Conservation (phyloP, 2,113 vertebrate genomes). For the Phaethornis superciliosus region DNA sequence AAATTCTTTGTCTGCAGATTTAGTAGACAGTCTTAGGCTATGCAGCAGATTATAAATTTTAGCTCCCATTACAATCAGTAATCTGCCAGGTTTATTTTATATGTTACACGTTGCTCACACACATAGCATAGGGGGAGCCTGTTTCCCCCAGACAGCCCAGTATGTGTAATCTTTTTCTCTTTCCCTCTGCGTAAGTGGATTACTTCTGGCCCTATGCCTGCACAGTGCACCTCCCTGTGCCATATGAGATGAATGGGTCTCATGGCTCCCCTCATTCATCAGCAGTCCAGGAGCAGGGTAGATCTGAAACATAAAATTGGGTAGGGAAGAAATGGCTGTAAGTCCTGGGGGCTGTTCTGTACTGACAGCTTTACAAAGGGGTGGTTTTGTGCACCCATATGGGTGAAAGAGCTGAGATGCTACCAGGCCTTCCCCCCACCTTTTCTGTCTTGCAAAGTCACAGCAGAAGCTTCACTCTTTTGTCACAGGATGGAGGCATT, state of each 20-base stretch:
- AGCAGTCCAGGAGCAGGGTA: neutral
- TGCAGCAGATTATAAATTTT: conserved; percentile 28
- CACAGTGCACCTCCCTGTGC: neutral
- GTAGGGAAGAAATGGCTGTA: neutral
- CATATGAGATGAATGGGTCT: rapidly evolving
- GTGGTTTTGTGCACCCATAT: rapidly evolving
- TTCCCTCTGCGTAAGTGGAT: neutral
- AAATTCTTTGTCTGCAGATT: conserved; percentile 47
- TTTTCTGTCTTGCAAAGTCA: neutral
- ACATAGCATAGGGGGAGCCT: neutral
- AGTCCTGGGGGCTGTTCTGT: neutral
- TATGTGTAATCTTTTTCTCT: neutral
- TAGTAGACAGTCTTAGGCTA: neutral
- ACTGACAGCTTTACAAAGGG: neutral
- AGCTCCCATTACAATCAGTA: neutral
- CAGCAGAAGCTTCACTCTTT: neutral
- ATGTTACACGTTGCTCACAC: neutral
- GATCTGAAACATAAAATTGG: neutral
- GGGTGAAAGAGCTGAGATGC: neutral
- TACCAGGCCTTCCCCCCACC: neutral
- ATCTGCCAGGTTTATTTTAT: neutral
- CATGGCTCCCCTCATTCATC: neutral
- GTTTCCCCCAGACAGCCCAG: neutral
- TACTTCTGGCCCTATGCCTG: neutral
- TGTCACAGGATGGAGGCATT: rapidly evolving